Base-by-base conservation (phyloP, 2,113 vertebrate species). In the Hemiscyllium ocellatum region DNA sequence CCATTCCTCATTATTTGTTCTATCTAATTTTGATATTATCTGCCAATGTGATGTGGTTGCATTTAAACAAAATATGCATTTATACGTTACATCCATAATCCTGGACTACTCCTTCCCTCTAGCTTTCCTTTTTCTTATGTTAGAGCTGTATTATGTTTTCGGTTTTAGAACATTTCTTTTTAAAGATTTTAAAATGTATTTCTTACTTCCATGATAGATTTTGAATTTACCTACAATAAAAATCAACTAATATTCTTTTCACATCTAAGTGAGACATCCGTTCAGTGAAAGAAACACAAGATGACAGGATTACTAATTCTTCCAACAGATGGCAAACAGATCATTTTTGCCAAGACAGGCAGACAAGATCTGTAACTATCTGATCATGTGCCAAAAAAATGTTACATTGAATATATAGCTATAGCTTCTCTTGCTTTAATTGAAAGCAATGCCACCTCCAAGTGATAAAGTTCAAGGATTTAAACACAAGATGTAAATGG, bases 291-390 rank as follows among this genome's bases (percentile, higher is more conserved):
- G 80, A 83, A 20, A 37, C 89, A 93, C n/a, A 66, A 93, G 61
- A 17, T 68, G 89, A n/a, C 61, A 93, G 61, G 61, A 37, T 66
- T n/a, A 93, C n/a, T 19, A 93, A 66, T 68, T 37, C 89, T 19
- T 65, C 66, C 89, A 93, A 68, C 89, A 93, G 89, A 93, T 93
- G 89, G 89, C 66, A 66, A 93, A 93, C 17, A 93, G 33, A 68
- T 37, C 13, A 22, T 37, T 68, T 91, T 93, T 93, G 89, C 89
- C 89, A 93, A 93, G 33, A 91, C 65, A 93, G 61, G 65, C 15
- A 66, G 61, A 37, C n/a, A 65, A 93, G 89, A 93, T 93, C 19
- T 66, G 89, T 66, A 68, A 37, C 89, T 68, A 19, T n/a, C 61
- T 66, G 22, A 37, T 17, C 56, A 37, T 66, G 33, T 93, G 89